Evolutionary conservation across 2,888 invertebrate genomes (phyloP).

Genomic region (Periphyllus acericola): DNA sequence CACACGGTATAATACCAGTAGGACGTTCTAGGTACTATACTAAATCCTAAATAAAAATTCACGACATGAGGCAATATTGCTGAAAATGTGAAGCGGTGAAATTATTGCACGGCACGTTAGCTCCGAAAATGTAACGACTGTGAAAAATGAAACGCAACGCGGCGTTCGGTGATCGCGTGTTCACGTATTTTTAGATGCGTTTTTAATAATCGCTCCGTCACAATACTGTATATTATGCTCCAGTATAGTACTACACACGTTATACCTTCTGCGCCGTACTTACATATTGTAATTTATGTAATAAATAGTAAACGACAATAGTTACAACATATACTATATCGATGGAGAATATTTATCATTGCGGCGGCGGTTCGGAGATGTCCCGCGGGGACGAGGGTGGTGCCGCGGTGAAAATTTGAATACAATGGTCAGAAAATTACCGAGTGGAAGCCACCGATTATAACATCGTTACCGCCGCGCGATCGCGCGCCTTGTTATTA

Average conservation of each 20-base stretch:
- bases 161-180: not conserved
- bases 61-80: not conserved
- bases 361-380: not conserved
- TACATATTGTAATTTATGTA: not conserved
- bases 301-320: not conserved
- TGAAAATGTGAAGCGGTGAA: not conserved
- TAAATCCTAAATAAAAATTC: constrained; percentile 1
- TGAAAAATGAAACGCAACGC: not conserved
- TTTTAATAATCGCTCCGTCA: constrained; percentile 1
- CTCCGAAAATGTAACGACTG: not conserved
- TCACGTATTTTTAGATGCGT: not conserved
- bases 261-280: not conserved
- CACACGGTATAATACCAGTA: not conserved
- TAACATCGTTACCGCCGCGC: constrained; percentile 13
- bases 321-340: not conserved
- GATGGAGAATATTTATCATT: constrained; percentile 14
- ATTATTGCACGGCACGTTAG: not conserved
- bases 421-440: constrained; percentile 50
- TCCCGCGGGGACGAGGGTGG: not conserved
- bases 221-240: not conserved
- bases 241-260: not conserved
- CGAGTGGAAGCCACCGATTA: constrained; percentile 55
- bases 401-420: constrained; percentile 30
- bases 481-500: constrained; percentile 44
- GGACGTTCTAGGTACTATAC: not conserved